A percentile compares a stretch with the other conserved stretches of the same genome.
phyloP scores from a whole-genome alignment of 2,113 vertebrate genomes.

The Eulacestoma nigropectus region DNA sequence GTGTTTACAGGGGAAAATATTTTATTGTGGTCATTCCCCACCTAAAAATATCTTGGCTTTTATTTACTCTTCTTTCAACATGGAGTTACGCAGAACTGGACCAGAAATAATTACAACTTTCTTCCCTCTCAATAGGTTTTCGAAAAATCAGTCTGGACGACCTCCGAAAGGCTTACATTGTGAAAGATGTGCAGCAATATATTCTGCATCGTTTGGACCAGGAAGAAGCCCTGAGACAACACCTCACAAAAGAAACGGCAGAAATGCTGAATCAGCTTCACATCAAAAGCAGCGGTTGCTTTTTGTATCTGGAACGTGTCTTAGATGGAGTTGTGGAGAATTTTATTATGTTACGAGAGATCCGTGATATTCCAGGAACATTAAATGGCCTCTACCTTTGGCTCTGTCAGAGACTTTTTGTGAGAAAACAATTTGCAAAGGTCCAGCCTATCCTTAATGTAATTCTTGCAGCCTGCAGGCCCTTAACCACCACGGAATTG shows the following conservation, averaged over 20 bases:
- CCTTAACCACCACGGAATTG: constrained; percentile 86
- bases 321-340: constrained; percentile 96
- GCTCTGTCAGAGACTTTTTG: constrained; percentile 98
- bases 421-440: constrained; percentile 97
- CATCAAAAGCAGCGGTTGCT: constrained; percentile 98
- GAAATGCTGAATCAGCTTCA: constrained; percentile 99
- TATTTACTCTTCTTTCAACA: not conserved
- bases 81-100: not conserved
- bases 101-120: not conserved
- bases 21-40: not conserved
- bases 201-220: constrained; percentile 95
- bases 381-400: constrained; percentile 97
- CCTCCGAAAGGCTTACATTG: constrained; percentile 94
- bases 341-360: constrained; percentile 95
- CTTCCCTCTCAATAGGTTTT: constrained; percentile 78
- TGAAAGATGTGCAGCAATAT: constrained; percentile 98
- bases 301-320: constrained; percentile 94
- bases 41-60: not conserved
- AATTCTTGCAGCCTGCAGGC: constrained; percentile 91
- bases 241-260: constrained; percentile 96
- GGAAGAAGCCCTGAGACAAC: constrained; percentile 94
- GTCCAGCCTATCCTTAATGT: constrained; percentile 97
- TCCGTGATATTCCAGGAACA: constrained; percentile 96
- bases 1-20: not conserved
- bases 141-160: constrained; percentile 97